Conservation (phyloP, 2,888 invertebrate species). For the Nematopogon swammerdamellus region DNA sequence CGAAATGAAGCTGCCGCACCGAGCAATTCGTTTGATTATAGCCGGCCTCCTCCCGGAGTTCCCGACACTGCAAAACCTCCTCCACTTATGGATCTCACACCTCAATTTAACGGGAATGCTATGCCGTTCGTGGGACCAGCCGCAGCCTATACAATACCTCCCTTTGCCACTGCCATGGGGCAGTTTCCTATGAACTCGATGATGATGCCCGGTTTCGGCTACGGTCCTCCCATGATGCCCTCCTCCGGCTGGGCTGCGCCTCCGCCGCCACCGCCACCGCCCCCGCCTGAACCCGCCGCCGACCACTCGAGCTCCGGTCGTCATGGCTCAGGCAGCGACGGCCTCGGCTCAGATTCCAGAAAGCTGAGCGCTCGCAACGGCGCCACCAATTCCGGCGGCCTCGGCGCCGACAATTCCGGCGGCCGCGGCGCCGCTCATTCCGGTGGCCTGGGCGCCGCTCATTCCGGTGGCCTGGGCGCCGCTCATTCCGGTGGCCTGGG, state of each 20-base stretch:
- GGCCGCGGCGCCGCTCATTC: slow-evolving; percentile 16
- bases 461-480: slow-evolving; percentile 15
- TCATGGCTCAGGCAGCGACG: slow-evolving; percentile 36
- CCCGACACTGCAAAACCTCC: slow-evolving; percentile 26
- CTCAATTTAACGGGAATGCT: slow-evolving; percentile 43
- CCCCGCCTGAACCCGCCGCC: slow-evolving; percentile 23
- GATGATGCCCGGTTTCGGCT: background rate
- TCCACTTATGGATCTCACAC: slow-evolving; percentile 37
- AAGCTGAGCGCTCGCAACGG: too few species aligned
- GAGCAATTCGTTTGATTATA: background rate
- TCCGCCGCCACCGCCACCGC: slow-evolving; percentile 42
- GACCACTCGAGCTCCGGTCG: slow-evolving; percentile 24
- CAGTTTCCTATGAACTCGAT: background rate
- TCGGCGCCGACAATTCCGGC: slow-evolving; percentile 14
- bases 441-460: slow-evolving; percentile 16
- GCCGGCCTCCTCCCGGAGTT: slow-evolving; percentile 3
- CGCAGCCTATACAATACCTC: background rate
- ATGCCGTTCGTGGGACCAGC: slow-evolving; percentile 10
- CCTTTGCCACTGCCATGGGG: background rate
- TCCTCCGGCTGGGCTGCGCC: slow-evolving; percentile 17
- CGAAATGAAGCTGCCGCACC: slow-evolving; percentile 7
- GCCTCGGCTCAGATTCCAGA: slow-evolving; percentile 50
- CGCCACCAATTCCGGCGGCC: slow-evolving; percentile 11
- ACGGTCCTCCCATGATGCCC: background rate
- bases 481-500: slow-evolving; percentile 22